These are phyloP conservation scores for Furcifer pardalis DNA, from an alignment of 2,797 vertebrate genomes.

Conservation along the genomic window DNA sequence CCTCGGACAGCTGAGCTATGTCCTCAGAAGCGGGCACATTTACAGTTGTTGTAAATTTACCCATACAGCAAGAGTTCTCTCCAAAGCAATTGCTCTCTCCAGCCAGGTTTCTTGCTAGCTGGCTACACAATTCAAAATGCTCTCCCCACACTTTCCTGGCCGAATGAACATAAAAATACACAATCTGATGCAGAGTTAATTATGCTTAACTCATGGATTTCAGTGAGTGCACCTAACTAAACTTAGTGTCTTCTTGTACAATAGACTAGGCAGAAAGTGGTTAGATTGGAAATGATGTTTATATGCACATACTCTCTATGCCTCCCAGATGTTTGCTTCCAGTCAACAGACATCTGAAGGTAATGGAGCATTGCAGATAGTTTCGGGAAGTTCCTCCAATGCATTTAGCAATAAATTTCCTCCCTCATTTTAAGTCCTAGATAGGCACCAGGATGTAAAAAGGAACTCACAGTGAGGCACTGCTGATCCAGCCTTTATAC, in stretches of 20 bases:
- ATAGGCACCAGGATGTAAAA: background rate
- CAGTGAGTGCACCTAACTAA: background rate
- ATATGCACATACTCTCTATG: background rate
- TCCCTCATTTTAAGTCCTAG: background rate
- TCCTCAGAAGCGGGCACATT: no score
- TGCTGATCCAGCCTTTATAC: background rate
- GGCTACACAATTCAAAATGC: no score
- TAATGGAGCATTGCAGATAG: background rate
- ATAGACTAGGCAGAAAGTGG: background rate
- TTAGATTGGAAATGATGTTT: background rate
- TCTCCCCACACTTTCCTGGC: background rate
- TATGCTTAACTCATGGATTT: background rate
- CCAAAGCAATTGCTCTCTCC: no score
- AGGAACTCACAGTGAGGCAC: background rate
- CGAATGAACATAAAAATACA: background rate
- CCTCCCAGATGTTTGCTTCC: background rate
- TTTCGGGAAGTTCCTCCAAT: background rate
- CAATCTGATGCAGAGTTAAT: background rate
- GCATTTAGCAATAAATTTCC: background rate
- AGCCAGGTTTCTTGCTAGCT: no score
- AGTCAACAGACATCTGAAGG: background rate
- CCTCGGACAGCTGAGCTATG: no score
- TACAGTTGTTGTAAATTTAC: no score
- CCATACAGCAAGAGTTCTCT: no score
- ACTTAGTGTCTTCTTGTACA: background rate